Evolutionary conservation across 2,888 invertebrate genomes (phyloP), one percentile per base, ranked within the genome.

Genomic region (Tipula lateralis): DNA sequence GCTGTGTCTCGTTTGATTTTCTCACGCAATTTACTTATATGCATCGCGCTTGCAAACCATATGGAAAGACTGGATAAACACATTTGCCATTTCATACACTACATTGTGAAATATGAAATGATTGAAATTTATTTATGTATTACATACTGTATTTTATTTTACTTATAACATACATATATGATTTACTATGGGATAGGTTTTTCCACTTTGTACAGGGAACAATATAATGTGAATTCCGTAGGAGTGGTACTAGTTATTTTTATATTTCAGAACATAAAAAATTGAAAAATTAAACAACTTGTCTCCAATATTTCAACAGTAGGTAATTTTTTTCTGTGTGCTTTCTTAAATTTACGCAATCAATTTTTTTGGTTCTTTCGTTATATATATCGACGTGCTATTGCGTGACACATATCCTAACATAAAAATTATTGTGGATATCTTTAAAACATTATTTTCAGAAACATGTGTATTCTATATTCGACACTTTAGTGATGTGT

Each of bases 301-400:
- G 66, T 66, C 66, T 66, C 66, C 66, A 66, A 66, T 66, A 66
- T 66, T 66, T 66, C 66, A 66, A 66, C 66, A 66, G 66, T 66
- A 66, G 66, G 66, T 66, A 66, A 24, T 66, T 24, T 66, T 19
- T 24, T 66, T 1, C 66, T 66, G 24, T 66, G 4, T 66, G 66
- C 66, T 66, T 66, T 66, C 66, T 66, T 66, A 66, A 66, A 24
- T 66, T 66, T 66, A 66, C 24, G 66, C 24, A 66, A 66, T 66
- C 66, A 66, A 66, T 66, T 66, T 66, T 39, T 19, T 66, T 66
- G 66, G 66, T 66, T 66, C 66, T 19, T 24, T 24, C 66, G 9
- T 6, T 66, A 24, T 66, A 44, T 44, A 66, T 50, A 9, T 66
- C 66, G 66, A 66, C 9, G 9, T 66, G 19, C 9, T 66, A 66